phyloP scores from a whole-genome alignment of 2,888 invertebrate species.

The Deilephila porcellus region DNA sequence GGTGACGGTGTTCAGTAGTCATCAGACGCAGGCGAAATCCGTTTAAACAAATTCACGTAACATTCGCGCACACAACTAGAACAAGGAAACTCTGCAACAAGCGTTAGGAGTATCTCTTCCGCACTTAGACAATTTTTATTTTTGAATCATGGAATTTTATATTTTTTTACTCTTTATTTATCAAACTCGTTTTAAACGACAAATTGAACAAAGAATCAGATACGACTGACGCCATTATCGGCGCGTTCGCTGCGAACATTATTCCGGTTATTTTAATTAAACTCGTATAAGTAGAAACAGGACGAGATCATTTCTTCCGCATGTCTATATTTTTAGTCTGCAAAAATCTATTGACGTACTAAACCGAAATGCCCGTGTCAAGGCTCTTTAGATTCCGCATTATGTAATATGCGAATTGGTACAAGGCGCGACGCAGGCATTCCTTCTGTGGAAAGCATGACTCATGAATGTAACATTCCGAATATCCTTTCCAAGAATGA shows the following conservation, averaged over 20 bases:
- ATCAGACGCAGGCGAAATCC: slow-evolving; percentile 4
- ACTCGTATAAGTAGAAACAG: slow-evolving; percentile 26
- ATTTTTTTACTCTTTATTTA: slow-evolving; percentile 16
- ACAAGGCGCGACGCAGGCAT: slow-evolving; percentile 40
- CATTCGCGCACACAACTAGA: slow-evolving; percentile 5
- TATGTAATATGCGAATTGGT: slow-evolving; percentile 46
- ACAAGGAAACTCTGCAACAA: slow-evolving; percentile 1
- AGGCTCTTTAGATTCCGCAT: slow-evolving; percentile 39
- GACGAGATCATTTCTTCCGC: slow-evolving; percentile 34
- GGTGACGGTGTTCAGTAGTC: neutral
- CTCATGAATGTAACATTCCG: slow-evolving; percentile 13
- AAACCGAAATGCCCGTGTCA: slow-evolving; percentile 28
- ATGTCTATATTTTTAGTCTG: slow-evolving; percentile 24
- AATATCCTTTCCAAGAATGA: neutral
- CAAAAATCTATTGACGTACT: slow-evolving; percentile 16
- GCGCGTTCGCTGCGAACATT: slow-evolving; percentile 28
- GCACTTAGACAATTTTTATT: slow-evolving; percentile 27
- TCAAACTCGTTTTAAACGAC: slow-evolving; percentile 28
- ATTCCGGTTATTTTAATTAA: slow-evolving; percentile 36
- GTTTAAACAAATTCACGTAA: neutral
- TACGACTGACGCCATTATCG: slow-evolving; percentile 25
- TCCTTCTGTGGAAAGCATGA: slow-evolving; percentile 35
- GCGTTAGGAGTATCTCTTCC: neutral
- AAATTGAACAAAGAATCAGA: slow-evolving; percentile 28
- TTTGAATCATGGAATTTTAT: slow-evolving; percentile 20